phyloP scores from a whole-genome alignment of 64 coral and sea anemone genomes.

The Platygyra sinensis region DNA sequence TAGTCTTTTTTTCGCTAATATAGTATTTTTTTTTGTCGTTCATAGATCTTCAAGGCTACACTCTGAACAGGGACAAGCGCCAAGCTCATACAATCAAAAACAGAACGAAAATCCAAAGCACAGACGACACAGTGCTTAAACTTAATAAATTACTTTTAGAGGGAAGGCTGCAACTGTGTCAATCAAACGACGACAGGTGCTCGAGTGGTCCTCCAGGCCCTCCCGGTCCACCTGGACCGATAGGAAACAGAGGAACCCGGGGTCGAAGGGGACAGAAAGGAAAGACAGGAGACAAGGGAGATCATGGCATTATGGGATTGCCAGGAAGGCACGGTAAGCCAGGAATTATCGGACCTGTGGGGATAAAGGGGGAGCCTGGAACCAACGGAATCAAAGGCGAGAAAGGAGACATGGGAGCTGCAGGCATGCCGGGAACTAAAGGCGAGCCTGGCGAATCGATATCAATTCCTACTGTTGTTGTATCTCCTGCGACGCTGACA shows the following conservation, averaged over 20 bases:
- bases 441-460: conserved; percentile 30
- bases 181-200: neutral
- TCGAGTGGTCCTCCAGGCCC: neutral
- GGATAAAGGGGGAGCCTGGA: conserved; percentile 10
- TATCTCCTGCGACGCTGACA: conserved; percentile 30
- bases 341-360: conserved; percentile 16
- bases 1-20: too few species aligned
- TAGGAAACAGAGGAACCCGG: conserved; percentile 12
- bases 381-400: conserved; percentile 21
- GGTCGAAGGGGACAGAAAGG: conserved; percentile 38
- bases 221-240: conserved; percentile 34
- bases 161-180: neutral
- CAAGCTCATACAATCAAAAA: neutral
- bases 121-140: neutral
- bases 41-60: neutral
- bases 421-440: conserved; percentile 38
- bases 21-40: too few species aligned
- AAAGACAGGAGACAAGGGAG: neutral
- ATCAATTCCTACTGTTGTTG: conserved; percentile 21
- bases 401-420: conserved; percentile 23
- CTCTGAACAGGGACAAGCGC: neutral
- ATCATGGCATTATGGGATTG: conserved; percentile 25
- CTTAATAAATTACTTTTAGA: neutral
- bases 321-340: conserved; percentile 20
- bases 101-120: neutral